Percentiles rank a stretch among this genome's conserved stretches.
These are phyloP conservation scores for Neoitamus cyanurus DNA, from an alignment of 2,888 invertebrate genomes.

Conservation along the genomic window DNA sequence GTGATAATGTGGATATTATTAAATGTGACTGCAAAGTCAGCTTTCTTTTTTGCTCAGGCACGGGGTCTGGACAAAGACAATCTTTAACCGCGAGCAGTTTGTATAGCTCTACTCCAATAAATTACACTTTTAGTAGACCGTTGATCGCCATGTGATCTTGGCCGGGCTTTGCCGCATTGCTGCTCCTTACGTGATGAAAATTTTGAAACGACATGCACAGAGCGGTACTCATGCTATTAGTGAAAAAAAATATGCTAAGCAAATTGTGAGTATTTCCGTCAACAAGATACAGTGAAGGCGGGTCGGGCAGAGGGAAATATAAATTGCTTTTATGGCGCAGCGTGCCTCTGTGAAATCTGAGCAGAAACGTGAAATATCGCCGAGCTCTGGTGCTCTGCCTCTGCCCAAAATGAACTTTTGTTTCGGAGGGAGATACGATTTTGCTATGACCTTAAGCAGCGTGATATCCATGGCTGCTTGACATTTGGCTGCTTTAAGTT, in stretches of 20 bases:
- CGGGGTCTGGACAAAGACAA: neutral
- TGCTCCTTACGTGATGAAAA: conserved; percentile 4
- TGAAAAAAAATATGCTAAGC: neutral
- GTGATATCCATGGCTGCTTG: neutral
- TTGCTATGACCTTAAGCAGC: neutral
- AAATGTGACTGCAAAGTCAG: neutral
- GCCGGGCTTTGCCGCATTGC: neutral
- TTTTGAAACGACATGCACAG: neutral
- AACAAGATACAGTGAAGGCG: neutral
- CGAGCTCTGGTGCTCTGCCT: neutral
- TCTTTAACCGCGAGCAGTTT: neutral
- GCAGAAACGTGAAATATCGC: neutral
- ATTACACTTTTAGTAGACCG: neutral
- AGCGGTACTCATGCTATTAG: neutral
- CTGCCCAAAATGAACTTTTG: neutral
- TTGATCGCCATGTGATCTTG: neutral
- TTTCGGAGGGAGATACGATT: neutral
- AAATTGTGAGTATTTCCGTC: conserved; percentile 8
- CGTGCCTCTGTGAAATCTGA: neutral
- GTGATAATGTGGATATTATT: neutral
- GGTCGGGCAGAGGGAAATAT: neutral
- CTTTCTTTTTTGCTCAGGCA: neutral
- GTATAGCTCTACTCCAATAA: neutral
- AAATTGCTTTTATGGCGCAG: neutral
- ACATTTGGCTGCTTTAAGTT: neutral